Conservation (phyloP, 2,797 vertebrate genomes). For the Erpetoichthys calabaricus region DNA sequence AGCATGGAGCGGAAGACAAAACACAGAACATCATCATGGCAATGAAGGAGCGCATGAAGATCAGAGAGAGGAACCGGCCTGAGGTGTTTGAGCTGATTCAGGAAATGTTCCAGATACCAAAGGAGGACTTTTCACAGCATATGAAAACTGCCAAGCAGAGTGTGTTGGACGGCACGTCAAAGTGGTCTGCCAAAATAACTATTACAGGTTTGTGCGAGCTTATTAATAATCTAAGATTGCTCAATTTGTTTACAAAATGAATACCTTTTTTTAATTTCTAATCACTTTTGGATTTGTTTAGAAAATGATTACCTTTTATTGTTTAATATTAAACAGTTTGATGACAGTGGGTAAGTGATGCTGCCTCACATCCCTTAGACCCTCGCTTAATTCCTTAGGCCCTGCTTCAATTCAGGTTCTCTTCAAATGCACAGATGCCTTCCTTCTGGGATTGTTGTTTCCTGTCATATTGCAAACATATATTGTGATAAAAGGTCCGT, state of each 20-base stretch:
- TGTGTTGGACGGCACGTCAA: slow-evolving; percentile 90
- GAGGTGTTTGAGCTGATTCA: slow-evolving; percentile 92
- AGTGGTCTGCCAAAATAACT: slow-evolving; percentile 95
- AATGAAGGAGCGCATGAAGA: slow-evolving; percentile 98
- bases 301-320: not conserved
- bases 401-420: too few relatives aligned
- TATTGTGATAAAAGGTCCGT: too few relatives aligned
- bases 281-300: not conserved
- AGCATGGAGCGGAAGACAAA: slow-evolving; percentile 93
- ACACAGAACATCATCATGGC: slow-evolving; percentile 94
- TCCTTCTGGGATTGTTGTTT: too few relatives aligned
- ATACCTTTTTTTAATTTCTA: not conserved
- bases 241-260: not conserved
- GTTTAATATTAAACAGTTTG: not conserved
- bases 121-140: slow-evolving; percentile 75
- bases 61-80: slow-evolving; percentile 84
- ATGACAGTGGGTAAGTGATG: too few relatives aligned
- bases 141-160: slow-evolving; percentile 87
- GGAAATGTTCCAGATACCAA: slow-evolving; percentile 83
- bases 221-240: not conserved
- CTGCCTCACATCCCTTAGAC: too few relatives aligned
- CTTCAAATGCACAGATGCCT: too few relatives aligned
- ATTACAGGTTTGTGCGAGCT: slow-evolving; percentile 73
- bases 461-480: too few relatives aligned
- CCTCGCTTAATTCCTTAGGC: too few relatives aligned